Conservation (phyloP, 2,888 invertebrate species). For the Pachymerium ferrugineum region DNA sequence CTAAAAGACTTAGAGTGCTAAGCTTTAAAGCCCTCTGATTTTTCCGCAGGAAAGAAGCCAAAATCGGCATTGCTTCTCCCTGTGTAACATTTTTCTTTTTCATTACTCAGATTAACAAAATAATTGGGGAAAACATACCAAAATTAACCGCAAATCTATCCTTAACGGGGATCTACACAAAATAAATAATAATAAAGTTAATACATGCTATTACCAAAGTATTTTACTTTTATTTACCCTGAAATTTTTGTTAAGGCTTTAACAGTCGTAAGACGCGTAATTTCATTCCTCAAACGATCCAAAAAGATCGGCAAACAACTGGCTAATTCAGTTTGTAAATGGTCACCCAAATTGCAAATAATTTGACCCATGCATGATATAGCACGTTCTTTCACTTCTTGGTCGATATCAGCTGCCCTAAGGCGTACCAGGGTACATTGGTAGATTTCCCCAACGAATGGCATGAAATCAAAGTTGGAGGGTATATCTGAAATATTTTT, state of each 20-base stretch:
- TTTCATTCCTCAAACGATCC: conserved; percentile 92
- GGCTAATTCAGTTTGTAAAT: conserved; percentile 67
- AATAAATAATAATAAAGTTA: conserved; percentile 10
- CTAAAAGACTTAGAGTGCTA: conserved; percentile 79
- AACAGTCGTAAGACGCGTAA: conserved; percentile 91
- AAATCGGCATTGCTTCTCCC: conserved; percentile 80
- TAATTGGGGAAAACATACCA: too few species aligned
- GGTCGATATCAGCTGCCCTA: conserved; percentile 93
- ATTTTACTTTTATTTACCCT: conserved; percentile 49
- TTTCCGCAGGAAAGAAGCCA: conserved; percentile 90
- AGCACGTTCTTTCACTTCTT: conserved; percentile 97
- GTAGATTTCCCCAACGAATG: conserved; percentile 69
- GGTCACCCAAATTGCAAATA: conserved; percentile 84
- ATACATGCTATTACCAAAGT: not conserved
- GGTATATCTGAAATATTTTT: conserved; percentile 45
- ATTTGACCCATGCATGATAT: conserved; percentile 96
- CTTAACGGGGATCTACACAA: conserved; percentile 62
- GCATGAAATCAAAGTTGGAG: conserved; percentile 63
- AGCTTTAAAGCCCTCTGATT: conserved; percentile 93
- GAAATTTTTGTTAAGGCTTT: conserved; percentile 93
- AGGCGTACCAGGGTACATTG: conserved; percentile 76
- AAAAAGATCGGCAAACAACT: conserved; percentile 89
- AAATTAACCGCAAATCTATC: conserved; percentile 73
- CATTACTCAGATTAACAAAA: not conserved
- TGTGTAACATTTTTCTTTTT: too few species aligned